phyloP scores from a whole-genome alignment of 2,113 vertebrate species.

The Oreochromis spilurus region DNA sequence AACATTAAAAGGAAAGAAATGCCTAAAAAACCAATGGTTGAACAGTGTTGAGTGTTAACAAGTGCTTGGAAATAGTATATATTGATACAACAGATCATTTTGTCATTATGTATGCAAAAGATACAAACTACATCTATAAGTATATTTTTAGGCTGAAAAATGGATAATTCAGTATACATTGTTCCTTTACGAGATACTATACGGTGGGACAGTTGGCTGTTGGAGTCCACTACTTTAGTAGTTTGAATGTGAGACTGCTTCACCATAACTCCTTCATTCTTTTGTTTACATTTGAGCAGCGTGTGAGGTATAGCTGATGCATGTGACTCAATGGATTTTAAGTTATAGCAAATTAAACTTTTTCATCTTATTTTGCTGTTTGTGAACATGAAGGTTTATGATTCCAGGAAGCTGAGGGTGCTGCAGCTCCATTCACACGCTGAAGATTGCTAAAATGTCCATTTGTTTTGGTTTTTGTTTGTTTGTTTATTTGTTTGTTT shows the following conservation, averaged over 20 bases:
- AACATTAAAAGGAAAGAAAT: conserved; percentile 42
- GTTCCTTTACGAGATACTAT: background rate
- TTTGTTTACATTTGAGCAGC: background rate
- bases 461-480: background rate
- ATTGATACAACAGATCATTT: background rate
- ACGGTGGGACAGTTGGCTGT: background rate
- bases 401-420: background rate
- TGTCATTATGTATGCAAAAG: background rate
- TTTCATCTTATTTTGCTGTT: background rate
- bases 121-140: background rate
- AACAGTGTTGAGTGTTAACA: background rate
- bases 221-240: background rate
- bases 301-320: fast-evolving
- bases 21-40: conserved; percentile 56
- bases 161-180: background rate
- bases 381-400: background rate
- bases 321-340: background rate
- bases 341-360: background rate
- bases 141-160: background rate
- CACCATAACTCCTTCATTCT: background rate
- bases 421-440: background rate
- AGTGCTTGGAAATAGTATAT: background rate
- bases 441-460: background rate
- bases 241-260: conserved; percentile 1
- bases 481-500: background rate